phyloP scores from a whole-genome alignment of 2,888 invertebrate species.

The Melikaiella ostensackeni region DNA sequence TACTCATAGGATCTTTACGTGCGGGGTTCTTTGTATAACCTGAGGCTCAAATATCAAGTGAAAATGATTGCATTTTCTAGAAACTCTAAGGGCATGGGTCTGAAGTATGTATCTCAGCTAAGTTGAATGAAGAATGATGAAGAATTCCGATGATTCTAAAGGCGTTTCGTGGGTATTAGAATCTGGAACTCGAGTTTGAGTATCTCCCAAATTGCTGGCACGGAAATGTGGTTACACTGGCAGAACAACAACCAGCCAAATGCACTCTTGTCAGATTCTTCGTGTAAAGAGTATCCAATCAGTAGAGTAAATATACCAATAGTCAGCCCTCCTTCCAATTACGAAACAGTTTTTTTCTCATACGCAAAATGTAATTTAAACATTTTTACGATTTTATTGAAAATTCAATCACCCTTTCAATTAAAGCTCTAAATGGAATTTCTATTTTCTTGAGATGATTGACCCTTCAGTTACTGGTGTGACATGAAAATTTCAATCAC shows the following conservation, averaged over 20 bases:
- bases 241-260: constrained; percentile 22
- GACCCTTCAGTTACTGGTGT: background rate
- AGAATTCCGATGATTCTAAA: background rate
- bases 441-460: background rate
- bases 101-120: background rate
- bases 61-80: constrained; percentile 11
- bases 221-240: constrained; percentile 31
- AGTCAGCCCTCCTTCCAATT: background rate
- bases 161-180: background rate
- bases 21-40: too few relatives aligned
- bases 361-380: background rate
- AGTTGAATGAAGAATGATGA: background rate
- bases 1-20: too few relatives aligned
- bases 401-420: background rate
- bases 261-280: constrained; percentile 2
- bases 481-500: background rate
- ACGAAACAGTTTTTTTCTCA: background rate
- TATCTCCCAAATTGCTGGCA: constrained; percentile 42
- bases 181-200: constrained; percentile 20
- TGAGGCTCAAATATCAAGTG: background rate
- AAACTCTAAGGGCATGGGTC: background rate
- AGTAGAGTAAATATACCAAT: constrained; percentile 2
- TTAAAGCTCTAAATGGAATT: background rate
- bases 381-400: background rate
- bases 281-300: background rate